Conservation (phyloP, 1,140 invertebrate species). For the Aricia agestis region DNA sequence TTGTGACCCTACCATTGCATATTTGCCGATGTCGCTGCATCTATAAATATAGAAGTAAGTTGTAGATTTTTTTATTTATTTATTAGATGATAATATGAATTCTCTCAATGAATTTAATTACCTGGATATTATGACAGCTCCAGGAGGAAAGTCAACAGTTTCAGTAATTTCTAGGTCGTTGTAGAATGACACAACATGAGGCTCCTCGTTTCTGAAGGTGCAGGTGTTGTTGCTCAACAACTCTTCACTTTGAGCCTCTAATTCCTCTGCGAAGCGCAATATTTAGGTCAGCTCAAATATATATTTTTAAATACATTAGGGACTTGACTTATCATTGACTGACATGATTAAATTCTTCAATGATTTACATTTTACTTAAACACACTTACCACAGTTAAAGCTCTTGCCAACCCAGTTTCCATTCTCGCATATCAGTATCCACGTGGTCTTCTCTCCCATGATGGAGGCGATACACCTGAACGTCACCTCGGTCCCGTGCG, state of each 20-base stretch:
- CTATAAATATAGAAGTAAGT: slow-evolving; percentile 50
- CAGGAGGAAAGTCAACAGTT: slow-evolving; percentile 86
- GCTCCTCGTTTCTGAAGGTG: slow-evolving; percentile 84
- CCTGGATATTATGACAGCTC: slow-evolving; percentile 81
- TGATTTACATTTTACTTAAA: background rate
- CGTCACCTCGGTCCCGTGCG: slow-evolving; percentile 87
- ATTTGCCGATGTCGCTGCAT: slow-evolving; percentile 89
- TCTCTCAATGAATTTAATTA: slow-evolving; percentile 39
- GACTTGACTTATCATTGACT: no score
- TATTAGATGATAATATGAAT: no score
- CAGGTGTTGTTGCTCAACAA: slow-evolving; percentile 83
- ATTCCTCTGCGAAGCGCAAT: slow-evolving; percentile 62
- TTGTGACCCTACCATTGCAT: slow-evolving; percentile 78
- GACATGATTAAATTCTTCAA: no score
- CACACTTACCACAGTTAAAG: slow-evolving; percentile 78
- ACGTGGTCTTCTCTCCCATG: slow-evolving; percentile 86
- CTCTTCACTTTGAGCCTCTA: slow-evolving; percentile 67
- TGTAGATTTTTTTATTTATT: background rate
- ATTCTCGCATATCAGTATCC: slow-evolving; percentile 89
- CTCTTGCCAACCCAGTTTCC: slow-evolving; percentile 88
- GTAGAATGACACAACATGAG: slow-evolving; percentile 87
- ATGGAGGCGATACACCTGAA: slow-evolving; percentile 88
- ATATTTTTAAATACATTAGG: background rate
- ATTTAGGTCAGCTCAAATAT: background rate
- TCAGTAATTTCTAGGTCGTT: slow-evolving; percentile 86